Conservation (phyloP, 2,888 invertebrate genomes). For the Halocaridina rubra region DNA sequence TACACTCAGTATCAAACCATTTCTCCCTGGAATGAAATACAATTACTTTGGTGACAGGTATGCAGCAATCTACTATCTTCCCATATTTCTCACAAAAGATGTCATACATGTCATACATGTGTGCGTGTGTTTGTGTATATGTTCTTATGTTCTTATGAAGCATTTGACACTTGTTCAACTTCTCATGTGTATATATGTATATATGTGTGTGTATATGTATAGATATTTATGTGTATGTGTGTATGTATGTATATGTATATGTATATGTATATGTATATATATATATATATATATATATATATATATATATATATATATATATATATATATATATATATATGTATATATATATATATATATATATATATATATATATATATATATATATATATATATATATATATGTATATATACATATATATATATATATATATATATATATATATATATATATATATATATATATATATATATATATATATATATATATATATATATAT, state of each 20-base stretch:
- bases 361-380: slow-evolving; percentile 11
- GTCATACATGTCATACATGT: no score
- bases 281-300: background rate
- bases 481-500: background rate
- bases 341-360: slow-evolving; percentile 22
- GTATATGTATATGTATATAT: background rate
- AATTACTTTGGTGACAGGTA: no score
- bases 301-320: background rate
- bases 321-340: background rate
- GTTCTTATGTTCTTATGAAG: no score
- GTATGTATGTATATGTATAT: background rate
- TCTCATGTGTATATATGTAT: no score
- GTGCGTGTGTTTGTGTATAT: no score
- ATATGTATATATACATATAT: background rate
- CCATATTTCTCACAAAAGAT: no score
- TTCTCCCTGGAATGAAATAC: no score
- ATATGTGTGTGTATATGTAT: background rate
- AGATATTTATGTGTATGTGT: background rate
- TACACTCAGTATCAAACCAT: no score
- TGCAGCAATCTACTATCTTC: no score
- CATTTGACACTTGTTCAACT: no score
- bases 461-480: background rate
- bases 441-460: background rate
- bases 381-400: slow-evolving; percentile 30
- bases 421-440: background rate